Conservation (phyloP, 2,797 vertebrate genomes). For the Luscinia megarhynchos region DNA sequence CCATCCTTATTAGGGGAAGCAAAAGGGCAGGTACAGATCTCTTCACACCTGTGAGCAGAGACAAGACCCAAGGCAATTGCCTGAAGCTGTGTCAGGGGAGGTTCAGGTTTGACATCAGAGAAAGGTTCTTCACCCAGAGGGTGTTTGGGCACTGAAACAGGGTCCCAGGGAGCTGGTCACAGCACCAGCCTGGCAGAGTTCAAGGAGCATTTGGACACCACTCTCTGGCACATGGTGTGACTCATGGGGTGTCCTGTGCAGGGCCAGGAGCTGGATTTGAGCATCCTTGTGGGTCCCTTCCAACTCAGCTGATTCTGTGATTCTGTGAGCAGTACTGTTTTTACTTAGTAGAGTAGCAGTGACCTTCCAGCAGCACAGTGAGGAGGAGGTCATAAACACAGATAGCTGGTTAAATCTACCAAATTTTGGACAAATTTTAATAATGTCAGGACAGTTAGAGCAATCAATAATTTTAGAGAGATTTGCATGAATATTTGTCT, state of each 20-base stretch:
- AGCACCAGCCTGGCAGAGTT: neutral
- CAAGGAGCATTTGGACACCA: rapidly evolving
- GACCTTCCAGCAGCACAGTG: neutral
- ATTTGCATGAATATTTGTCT: neutral
- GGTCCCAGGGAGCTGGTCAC: too few relatives aligned
- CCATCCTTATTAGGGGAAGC: neutral
- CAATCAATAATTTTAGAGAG: neutral
- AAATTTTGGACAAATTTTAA: neutral
- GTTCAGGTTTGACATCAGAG: rapidly evolving
- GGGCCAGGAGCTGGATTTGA: neutral
- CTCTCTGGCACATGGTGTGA: neutral
- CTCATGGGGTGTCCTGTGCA: too few relatives aligned
- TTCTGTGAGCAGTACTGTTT: neutral
- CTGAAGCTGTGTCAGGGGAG: neutral
- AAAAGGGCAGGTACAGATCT: neutral
- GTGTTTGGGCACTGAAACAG: rapidly evolving
- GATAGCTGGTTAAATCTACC: neutral
- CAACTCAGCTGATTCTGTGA: neutral
- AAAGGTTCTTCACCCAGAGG: neutral
- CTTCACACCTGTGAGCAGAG: neutral
- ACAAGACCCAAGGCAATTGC: rapidly evolving
- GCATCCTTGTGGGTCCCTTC: neutral
- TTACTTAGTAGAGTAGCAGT: neutral
- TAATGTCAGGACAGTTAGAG: neutral
- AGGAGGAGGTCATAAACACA: neutral